A percentile compares a stretch with the other conserved stretches of the same genome.
Conservation (phyloP, 2,797 vertebrate genomes). For the Dendrocincla tyrannina region DNA sequence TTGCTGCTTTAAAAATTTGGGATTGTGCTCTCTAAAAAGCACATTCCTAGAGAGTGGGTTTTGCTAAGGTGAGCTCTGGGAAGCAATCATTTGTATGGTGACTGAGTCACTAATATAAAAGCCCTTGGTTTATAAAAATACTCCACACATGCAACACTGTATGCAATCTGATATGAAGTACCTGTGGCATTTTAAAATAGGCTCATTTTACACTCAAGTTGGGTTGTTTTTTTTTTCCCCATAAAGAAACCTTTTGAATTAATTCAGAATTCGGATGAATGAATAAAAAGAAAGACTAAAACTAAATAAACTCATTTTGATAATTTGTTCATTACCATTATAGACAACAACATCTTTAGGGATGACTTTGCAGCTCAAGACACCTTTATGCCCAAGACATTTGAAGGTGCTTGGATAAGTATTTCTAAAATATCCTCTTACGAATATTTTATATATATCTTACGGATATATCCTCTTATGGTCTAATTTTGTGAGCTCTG, state of each 20-base stretch:
- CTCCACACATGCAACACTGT: not conserved
- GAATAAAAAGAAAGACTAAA: not conserved
- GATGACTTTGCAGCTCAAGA: not conserved
- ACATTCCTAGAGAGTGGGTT: not conserved
- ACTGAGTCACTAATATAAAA: not conserved
- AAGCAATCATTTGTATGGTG: not conserved
- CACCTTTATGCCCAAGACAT: not conserved
- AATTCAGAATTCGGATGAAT: not conserved
- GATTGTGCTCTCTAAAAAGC: accelerated
- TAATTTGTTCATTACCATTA: not conserved
- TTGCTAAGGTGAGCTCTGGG: not conserved
- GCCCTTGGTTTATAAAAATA: not conserved
- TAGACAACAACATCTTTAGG: not conserved
- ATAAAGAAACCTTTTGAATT: not conserved
- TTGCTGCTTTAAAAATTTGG: not conserved
- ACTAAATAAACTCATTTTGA: not conserved
- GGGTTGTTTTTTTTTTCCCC: not conserved
- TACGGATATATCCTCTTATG: not conserved
- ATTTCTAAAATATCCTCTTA: not conserved
- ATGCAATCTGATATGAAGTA: not conserved
- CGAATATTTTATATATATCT: too few species aligned
- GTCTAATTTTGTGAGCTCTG: not conserved
- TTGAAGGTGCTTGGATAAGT: not conserved
- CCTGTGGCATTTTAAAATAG: not conserved
- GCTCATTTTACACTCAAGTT: not conserved